Evolutionary conservation across 2,797 vertebrate genomes (phyloP), one percentile per base, ranked within the genome.

Genomic region (Rhinogobio ventralis): DNA sequence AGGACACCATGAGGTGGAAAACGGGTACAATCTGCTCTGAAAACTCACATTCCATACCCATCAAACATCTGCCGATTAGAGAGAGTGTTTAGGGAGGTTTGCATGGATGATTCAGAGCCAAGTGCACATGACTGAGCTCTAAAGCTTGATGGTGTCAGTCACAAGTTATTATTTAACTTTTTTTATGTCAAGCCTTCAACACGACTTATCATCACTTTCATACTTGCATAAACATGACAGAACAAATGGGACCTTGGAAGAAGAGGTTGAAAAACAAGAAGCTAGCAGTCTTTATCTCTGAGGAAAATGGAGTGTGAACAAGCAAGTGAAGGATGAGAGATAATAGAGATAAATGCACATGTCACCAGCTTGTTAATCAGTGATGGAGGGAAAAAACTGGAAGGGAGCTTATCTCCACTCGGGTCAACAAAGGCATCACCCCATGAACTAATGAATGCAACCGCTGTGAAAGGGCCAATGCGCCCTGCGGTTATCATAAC

Each of bases 171-270:
- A 39, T 33, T 23, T 62, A 19, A 28, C 39, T 20, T n/a, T 51
- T n/a, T 53, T 42, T 8, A 83, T 25, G 23, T 51, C 60, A 39
- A 36, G 57, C 72, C 57, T 67, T 67, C 33, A 55, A 67, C 17
- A 49, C 4, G 25, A 82, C 39, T 33, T n/a, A 33, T 64, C 5
- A 66, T 75, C 9, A 39, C 71, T 28, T 75, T 75, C n/a, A n/a
- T n/a, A n/a, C 71, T 83, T 83, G 71, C 57, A 8, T 82, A 82
- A 82, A 53, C 81, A 82, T 14, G 69, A 51, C 81, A 36, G 60
- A 19, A 25, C 14, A 19, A 72, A 46, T 36, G 30, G 19, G 71
- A 23, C 60, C 51, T 53, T 75, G 74, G 64, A 60, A 69, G n/a
- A 42, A 55, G 25, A 66, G 68, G 42, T 66, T 36, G 73, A 57